Base-by-base conservation (phyloP, 2,888 invertebrate genomes). In the Prenolepis imparis region DNA sequence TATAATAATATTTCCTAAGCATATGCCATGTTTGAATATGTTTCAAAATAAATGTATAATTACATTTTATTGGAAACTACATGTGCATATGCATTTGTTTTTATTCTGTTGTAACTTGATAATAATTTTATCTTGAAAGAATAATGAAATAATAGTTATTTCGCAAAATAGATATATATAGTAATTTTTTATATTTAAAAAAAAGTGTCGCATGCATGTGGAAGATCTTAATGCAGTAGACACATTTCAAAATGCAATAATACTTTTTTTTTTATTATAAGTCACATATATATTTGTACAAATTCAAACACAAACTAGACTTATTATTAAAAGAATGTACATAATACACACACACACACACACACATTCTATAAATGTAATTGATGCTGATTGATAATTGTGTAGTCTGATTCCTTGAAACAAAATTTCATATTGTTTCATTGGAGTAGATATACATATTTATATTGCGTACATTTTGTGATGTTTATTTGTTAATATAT, bases 211-310 rank as follows among this genome's bases (percentile, higher is more conserved):
- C 39, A 28, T 48, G 44, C 64, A 59, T 24, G 15, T 52, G 41
- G 48, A 77, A 52, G 39, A 68, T 74, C 32, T 67, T 80, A 74
- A 15, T 44, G 70, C 55, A 70, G 18, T 39, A 57, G n/a, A 73
- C 18, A 41, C n/a, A 32, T 67, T 9, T 28, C 21, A n/a, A 52
- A 52, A 52, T 52, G 48, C 48, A 52, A n/a, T n/a, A 44, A 44
- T 44, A 44, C 44, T 44, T 44, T 3, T 44, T 44, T 3, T 44
- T 41, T n/a, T n/a, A 1, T 48, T 6, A 1, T 63, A 39, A 64
- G 12, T 24, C 36, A 3, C 24, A 21, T 1, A 21, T 15, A n/a
- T 18, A 66, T 11, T 36, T 36, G 18, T 66, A 52, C 36, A 75
- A 66, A 64, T 66, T 75, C 11, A 18, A 64, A 63, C 32, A 32